Evolutionary conservation across 2,113 vertebrate species (phyloP), one percentile per base, ranked within the genome.

Genomic region (Pelobates fuscus): DNA sequence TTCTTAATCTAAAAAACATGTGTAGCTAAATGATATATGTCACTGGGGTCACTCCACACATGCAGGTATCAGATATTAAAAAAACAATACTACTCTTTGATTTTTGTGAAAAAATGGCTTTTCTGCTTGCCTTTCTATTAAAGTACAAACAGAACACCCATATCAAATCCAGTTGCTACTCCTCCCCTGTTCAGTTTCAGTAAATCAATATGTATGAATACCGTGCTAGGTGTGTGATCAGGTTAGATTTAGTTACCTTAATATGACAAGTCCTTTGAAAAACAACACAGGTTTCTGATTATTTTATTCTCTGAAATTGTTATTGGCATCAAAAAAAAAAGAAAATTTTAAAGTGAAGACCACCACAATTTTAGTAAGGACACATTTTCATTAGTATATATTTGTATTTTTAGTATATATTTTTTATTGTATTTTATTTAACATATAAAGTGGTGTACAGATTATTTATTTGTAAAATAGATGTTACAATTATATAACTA

Each of bases 91-190:
- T 80, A 72, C 68, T 82, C 85, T 89, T 85, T 88, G 84, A 88
- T 84, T 86, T 79, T 79, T 30, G 74, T 80, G 78, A 87, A 76
- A 41, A 87, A 83, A 84, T 87, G 83, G 88, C 86, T 87, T 88
- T 84, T 85, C 82, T 87, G 78, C 80, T 84, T 60, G 71, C 79
- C 84, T 86, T 87, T 81, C 44, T 84, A 82, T 85, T 82, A 84
- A 87, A 88, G 80, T 82, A 70, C 57, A 85, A 88, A n/a, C n/a
- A n/a, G n/a, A n/a, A 81, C 86, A 89, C 68, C 68, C 67, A 88
- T 84, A 89, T 89, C 85, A 86, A 86, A 89, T 88, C 80, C 87
- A 92, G 85, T 91, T 90, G 87, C 80, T 84, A 81, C 78, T 85
- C 82, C 80, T 67, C 84, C 78, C 86, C 81, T 85, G 57, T 86